Evolutionary conservation across 2,797 vertebrate genomes (phyloP).

Genomic region (Tenualosa thibaudeaui): DNA sequence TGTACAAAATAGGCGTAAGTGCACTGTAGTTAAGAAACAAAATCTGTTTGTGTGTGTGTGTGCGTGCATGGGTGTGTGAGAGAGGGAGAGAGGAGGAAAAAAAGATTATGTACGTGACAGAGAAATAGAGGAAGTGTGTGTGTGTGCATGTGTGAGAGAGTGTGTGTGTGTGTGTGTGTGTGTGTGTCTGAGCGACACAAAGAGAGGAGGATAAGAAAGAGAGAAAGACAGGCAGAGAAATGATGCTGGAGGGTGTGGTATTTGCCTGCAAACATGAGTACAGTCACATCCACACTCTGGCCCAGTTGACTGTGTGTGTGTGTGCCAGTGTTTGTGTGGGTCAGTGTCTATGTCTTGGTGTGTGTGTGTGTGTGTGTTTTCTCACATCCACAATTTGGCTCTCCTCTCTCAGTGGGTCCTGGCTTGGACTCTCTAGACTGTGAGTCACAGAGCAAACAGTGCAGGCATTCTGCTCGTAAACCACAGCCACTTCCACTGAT

Average conservation of each 20-base stretch:
- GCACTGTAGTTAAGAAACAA: no score
- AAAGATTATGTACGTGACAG: no score
- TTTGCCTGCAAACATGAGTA: slow-evolving; percentile 29
- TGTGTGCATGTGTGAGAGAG: no score
- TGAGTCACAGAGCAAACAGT: slow-evolving; percentile 13
- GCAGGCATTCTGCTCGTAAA: neutral
- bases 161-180: neutral
- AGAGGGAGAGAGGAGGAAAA: no score
- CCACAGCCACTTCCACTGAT: neutral
- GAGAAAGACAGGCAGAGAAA: neutral
- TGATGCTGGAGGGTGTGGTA: neutral
- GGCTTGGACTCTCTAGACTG: neutral
- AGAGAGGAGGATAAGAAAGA: neutral
- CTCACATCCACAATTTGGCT: no score
- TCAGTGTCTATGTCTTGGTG: neutral
- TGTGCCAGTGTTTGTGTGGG: neutral
- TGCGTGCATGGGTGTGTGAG: no score
- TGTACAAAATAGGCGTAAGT: no score
- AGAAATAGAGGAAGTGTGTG: neutral
- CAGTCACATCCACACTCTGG: slow-evolving; percentile 39
- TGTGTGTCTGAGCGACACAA: neutral
- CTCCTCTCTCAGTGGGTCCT: neutral
- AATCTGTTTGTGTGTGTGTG: no score
- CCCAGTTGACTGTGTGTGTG: neutral
- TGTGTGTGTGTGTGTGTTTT: neutral